Percentiles rank a stretch among this genome's conserved stretches.
Evolutionary conservation across 2,113 vertebrate species (phyloP).

Genomic region (Passerina amoena): DNA sequence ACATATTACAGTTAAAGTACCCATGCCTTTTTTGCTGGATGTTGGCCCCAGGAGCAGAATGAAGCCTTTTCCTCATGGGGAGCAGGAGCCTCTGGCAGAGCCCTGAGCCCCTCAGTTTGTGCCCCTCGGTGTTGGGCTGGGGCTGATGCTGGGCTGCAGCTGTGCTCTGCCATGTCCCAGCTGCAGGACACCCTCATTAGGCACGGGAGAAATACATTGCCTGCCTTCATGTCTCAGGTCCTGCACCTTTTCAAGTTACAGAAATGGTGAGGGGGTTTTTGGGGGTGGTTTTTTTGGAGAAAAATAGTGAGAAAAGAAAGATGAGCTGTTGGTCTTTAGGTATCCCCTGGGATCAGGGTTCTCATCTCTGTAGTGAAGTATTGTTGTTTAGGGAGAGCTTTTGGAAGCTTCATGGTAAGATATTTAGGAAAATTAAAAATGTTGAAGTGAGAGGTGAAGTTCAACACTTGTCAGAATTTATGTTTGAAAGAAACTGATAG

Average conservation of each 20-base stretch:
- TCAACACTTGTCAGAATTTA: conserved; percentile 76
- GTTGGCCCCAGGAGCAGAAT: background rate
- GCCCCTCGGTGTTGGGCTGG: background rate
- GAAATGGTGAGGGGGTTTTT: background rate
- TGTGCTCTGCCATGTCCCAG: background rate
- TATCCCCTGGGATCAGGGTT: background rate
- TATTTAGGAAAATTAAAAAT: background rate
- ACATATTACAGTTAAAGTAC: background rate
- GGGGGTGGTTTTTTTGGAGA: background rate
- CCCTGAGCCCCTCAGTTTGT: background rate
- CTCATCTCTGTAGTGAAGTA: background rate
- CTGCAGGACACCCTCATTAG: background rate
- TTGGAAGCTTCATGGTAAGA: background rate
- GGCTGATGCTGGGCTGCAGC: background rate
- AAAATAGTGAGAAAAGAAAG: background rate
- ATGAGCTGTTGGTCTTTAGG: background rate
- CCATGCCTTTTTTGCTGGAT: background rate
- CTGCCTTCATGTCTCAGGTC: background rate
- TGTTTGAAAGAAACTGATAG: conserved; percentile 75
- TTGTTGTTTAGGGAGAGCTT: background rate
- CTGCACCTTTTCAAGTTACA: background rate
- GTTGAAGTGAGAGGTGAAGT: conserved; percentile 22
- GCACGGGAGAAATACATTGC: background rate
- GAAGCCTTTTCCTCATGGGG: background rate
- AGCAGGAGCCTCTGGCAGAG: background rate